Conservation (phyloP, 2,888 invertebrate genomes). For the Amorpha juglandis region DNA sequence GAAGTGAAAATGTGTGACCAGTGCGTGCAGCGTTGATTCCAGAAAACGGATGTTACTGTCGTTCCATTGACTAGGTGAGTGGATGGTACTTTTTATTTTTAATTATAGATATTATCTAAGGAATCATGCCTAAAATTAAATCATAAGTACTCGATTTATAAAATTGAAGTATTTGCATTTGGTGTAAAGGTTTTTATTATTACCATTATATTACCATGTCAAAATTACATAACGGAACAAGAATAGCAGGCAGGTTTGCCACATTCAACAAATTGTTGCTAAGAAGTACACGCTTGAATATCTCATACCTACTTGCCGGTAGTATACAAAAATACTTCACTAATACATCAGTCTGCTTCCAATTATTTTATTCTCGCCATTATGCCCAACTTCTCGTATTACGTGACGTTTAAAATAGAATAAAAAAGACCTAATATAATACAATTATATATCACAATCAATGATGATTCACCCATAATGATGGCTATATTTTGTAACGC, state of each 20-base stretch:
- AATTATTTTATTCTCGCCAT: neutral
- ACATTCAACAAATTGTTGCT: neutral
- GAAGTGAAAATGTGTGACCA: constrained; percentile 75
- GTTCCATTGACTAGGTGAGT: constrained; percentile 28
- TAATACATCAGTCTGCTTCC: neutral
- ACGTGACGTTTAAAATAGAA: neutral
- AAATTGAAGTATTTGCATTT: neutral
- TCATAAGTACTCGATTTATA: neutral
- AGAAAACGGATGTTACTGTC: constrained; percentile 51
- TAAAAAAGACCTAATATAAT: neutral
- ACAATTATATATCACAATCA: neutral
- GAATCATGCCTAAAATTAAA: neutral
- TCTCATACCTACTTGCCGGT: neutral
- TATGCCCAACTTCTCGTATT: neutral
- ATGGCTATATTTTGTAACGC: neutral
- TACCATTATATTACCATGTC: neutral
- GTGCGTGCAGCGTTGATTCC: constrained; percentile 68
- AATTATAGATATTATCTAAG: neutral
- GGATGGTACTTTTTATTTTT: constrained; percentile 30
- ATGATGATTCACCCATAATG: neutral
- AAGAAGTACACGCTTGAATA: neutral
- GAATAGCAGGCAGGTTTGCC: neutral
- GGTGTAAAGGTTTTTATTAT: neutral
- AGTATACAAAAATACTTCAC: neutral
- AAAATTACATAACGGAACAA: constrained; percentile 15